These are phyloP conservation scores for Latheticus oryzae DNA, from an alignment of 2,888 invertebrate species.

Conservation along the genomic window DNA sequence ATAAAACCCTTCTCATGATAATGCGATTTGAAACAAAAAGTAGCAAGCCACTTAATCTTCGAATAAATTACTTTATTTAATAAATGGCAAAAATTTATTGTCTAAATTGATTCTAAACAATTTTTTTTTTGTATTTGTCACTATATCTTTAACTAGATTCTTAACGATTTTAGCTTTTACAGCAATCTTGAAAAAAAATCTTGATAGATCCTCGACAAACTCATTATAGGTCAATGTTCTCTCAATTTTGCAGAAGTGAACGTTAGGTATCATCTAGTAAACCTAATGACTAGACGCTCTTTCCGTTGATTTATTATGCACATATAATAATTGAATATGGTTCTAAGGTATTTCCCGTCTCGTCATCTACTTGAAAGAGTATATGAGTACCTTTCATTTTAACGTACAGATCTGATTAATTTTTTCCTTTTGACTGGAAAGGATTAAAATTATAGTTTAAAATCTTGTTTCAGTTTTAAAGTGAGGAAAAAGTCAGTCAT, in stretches of 20 bases:
- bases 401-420: too few relatives aligned
- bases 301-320: conserved; percentile 31
- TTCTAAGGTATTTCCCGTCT: conserved; percentile 6
- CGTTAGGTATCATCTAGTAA: conserved; percentile 24
- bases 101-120: conserved; percentile 3
- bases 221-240: conserved; percentile 33
- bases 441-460: not conserved
- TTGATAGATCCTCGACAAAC: conserved; percentile 11
- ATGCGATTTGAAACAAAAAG: too few relatives aligned
- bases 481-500: conserved; percentile 38
- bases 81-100: conserved; percentile 1
- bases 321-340: conserved; percentile 28
- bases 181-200: conserved; percentile 3
- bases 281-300: conserved; percentile 26
- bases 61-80: not conserved
- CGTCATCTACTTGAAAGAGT: too few relatives aligned
- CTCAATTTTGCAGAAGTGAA: conserved; percentile 29
- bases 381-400: too few relatives aligned
- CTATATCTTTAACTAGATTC: too few relatives aligned
- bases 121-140: too few relatives aligned
- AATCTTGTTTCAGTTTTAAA: conserved; percentile 13
- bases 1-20: not conserved
- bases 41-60: conserved; percentile 2
- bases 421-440: not conserved
- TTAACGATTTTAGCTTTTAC: not conserved